Evolutionary conservation across 2,888 invertebrate species (phyloP), one percentile per base, ranked within the genome.

Genomic region (Cheilosia scutellata): DNA sequence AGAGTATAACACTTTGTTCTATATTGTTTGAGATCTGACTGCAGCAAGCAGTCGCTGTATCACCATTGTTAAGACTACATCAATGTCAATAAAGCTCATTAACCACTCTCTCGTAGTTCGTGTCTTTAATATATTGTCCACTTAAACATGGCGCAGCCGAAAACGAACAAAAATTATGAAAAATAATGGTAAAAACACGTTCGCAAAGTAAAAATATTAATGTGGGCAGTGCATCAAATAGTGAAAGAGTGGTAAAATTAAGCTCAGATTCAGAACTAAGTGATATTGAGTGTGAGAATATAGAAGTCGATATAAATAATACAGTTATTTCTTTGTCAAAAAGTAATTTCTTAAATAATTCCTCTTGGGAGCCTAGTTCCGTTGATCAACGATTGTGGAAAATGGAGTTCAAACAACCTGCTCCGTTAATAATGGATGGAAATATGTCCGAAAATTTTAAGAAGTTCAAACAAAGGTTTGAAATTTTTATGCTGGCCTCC

Each of bases 121-220:
- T 29, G 5, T 29, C 29, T 29, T 29, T 29, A 29, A 4, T 29
- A 29, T 29, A 2, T 29, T 29, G 29, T 29, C 29, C 29, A 29
- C 29, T n/a, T n/a, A 44, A 47, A 63, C 51, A 58, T 37, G 58
- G 58, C 16, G 58, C 58, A 58, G 58, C 40, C 58, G 58, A 20
- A 37, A 20, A 58, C 7, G 25, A 58, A 58, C 40, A 58, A 58
- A 58, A 37, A 16, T 33, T 2, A n/a, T 58, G 25, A 16, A n/a
- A 33, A n/a, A 55, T 16, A 7, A 65, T 65, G 65, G 37, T 65
- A 20, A 65, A 29, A 65, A 65, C 51, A 51, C 65, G 53, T 66
- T 33, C 27, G 37, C 49, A 53, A 66, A 51, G 25, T 2, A 62
- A 62, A 47, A n/a, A 31, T n/a, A 47, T 20, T 20, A 25, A 2